These are phyloP conservation scores for Pseudochaenichthys georgianus DNA, from an alignment of 2,797 vertebrate species.

Conservation along the genomic window DNA sequence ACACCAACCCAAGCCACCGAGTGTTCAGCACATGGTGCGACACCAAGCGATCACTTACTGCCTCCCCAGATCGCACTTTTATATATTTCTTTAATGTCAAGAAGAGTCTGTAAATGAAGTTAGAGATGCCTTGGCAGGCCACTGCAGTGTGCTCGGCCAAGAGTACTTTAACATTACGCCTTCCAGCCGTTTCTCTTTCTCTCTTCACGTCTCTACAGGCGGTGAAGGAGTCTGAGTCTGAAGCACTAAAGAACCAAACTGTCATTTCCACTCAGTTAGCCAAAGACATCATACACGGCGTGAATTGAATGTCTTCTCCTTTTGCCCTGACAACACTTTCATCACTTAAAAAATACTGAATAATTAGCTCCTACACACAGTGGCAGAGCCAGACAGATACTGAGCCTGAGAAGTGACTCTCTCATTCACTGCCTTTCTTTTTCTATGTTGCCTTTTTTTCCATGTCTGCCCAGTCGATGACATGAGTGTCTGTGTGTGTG, in stretches of 20 bases:
- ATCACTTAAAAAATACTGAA: conserved; percentile 60
- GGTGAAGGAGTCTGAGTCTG: conserved; percentile 47
- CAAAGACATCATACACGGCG: conserved; percentile 66
- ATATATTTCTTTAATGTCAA: conserved; percentile 63
- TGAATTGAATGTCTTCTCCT: conserved; percentile 67
- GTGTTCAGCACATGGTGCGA: conserved; percentile 22
- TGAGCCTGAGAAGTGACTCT: conserved; percentile 39
- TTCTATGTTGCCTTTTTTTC: conserved; percentile 33
- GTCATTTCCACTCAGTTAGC: conserved; percentile 66
- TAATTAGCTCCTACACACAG: conserved; percentile 53
- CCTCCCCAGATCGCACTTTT: conserved; percentile 31
- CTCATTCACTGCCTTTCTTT: conserved; percentile 39
- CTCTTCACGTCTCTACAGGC: conserved; percentile 44
- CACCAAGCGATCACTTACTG: conserved; percentile 11
- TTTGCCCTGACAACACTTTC: conserved; percentile 65
- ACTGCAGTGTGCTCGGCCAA: conserved; percentile 59
- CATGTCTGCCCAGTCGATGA: conserved; percentile 75
- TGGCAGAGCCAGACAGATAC: conserved; percentile 58
- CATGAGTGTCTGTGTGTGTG: neutral
- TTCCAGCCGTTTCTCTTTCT: conserved; percentile 47
- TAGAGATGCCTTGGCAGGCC: conserved; percentile 72
- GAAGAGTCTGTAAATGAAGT: conserved; percentile 81
- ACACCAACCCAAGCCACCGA: conserved; percentile 35
- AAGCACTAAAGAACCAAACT: conserved; percentile 61
- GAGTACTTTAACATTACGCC: conserved; percentile 55